Percentiles rank a stretch among this genome's conserved stretches.
phyloP scores from a whole-genome alignment of 2,797 vertebrate genomes.

The Eurystomus glaucurus region DNA sequence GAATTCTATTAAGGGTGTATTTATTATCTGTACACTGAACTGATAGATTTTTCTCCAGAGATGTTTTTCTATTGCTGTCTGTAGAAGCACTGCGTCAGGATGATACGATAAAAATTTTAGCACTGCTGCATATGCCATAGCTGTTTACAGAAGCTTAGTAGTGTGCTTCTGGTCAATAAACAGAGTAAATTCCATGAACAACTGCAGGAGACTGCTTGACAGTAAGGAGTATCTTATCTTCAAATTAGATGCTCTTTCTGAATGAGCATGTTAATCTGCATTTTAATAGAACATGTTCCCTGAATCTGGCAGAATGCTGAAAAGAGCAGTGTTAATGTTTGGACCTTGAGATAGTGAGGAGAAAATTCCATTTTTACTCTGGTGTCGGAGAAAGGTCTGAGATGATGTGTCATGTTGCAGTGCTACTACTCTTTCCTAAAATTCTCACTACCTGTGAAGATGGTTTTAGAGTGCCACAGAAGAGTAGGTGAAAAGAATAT shows the following conservation, averaged over 20 bases:
- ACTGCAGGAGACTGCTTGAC: neutral
- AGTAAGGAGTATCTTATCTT: neutral
- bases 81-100: neutral
- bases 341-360: neutral
- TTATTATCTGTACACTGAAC: neutral
- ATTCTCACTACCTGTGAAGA: neutral
- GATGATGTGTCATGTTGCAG: neutral
- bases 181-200: neutral
- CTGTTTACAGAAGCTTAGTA: neutral
- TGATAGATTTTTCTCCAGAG: neutral
- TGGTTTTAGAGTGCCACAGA: neutral
- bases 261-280: neutral
- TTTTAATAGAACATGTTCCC: slow-evolving; percentile 17
- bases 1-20: neutral
- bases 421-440: neutral
- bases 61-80: neutral
- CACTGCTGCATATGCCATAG: neutral
- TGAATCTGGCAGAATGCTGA: neutral
- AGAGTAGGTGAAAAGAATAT: neutral
- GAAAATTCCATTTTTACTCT: slow-evolving; percentile 3
- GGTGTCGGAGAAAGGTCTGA: neutral
- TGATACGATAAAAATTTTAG: neutral
- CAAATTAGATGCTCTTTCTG: slow-evolving; percentile 1
- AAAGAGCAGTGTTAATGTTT: neutral
- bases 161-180: neutral